Evolutionary conservation across 2,888 invertebrate genomes (phyloP).

Genomic region (Junonia oenone): DNA sequence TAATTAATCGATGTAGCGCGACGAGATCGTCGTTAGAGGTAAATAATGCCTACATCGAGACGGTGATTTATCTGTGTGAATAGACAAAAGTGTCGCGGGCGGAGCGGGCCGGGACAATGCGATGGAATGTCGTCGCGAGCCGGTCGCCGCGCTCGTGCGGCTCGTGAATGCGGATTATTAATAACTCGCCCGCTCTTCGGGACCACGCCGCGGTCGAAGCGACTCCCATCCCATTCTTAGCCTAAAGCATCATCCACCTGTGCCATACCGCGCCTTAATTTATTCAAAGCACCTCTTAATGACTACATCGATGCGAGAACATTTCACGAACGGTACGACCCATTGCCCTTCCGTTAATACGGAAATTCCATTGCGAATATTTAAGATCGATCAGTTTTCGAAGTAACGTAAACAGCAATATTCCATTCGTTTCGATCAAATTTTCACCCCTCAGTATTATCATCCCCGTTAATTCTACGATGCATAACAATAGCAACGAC

Average conservation of each 20-base stretch:
- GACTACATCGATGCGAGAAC: constrained; percentile 1
- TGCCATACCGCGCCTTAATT: constrained; percentile 52
- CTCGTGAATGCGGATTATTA: constrained; percentile 76
- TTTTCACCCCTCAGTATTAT: constrained; percentile 48
- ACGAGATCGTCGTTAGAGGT: constrained; percentile 66
- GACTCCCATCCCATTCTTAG: constrained; percentile 56
- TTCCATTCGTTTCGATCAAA: constrained; percentile 42
- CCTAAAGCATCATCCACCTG: constrained; percentile 67
- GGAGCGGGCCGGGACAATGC: constrained; percentile 70
- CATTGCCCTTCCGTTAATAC: background rate
- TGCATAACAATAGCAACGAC: constrained; percentile 64
- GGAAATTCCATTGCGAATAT: constrained; percentile 25
- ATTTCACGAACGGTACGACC: background rate
- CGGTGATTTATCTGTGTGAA: constrained; percentile 75
- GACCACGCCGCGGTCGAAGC: constrained; percentile 35
- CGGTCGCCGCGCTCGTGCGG: constrained; percentile 67
- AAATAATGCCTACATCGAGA: constrained; percentile 70
- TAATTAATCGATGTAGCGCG: constrained; percentile 76
- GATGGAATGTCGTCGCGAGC: constrained; percentile 73
- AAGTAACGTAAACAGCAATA: constrained; percentile 50
- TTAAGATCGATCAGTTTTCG: constrained; percentile 47
- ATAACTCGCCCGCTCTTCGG: constrained; percentile 63
- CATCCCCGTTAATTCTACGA: constrained; percentile 50
- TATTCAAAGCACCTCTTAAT: constrained; percentile 52
- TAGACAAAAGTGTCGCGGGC: constrained; percentile 77